Base-by-base conservation (phyloP, 1,140 invertebrate genomes). In the Bombus soroeensis region DNA sequence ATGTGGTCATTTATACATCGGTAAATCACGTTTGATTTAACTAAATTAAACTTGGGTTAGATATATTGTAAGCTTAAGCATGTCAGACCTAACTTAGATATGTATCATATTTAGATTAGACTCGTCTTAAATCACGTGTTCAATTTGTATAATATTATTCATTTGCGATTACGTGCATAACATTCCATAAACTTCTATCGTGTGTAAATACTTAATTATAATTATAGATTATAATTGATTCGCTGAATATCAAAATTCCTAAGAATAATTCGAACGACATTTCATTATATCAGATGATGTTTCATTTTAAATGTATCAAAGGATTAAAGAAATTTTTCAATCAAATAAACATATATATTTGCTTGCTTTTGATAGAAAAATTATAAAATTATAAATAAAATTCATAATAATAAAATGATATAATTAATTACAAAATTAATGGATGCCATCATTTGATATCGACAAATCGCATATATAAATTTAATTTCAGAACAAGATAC, bases 11-110 rank as follows among this genome's bases (percentile, higher is more conserved):
- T 43, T 74, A 18, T 15, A 37, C 39, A 32, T 73, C 72, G 72
- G 13, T 8, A 74, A 74, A 74, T 74, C 32, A 74, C 28, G n/a
- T 74, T n/a, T 43, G 39, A 74, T 47, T 15, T 74, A 47, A 43
- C 72, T 47, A 39, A 71, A 41, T 72, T 72, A 39, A 74, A 74
- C 41, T 47, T 74, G 22, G 10, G n/a, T 25, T 34, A 34, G 41
- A 53, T 47, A 74, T 43, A 43, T 34, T 74, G 34, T 47, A 74
- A 53, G 41, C 25, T 74, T 47, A 47, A n/a, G 41, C 18, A 74
- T 28, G 41, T 34, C 41, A 25, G 41, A 32, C 22, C 72, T 47
- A 34, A 22, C 8, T 74, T 47, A 74, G 41, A 47, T 13, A 74
- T 12, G 72, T 53, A 53, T 53, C 47, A 53, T 53, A 62, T 62